These are phyloP conservation scores for Triplophysa bombifrons DNA, from an alignment of 2,797 vertebrate species.

Conservation along the genomic window DNA sequence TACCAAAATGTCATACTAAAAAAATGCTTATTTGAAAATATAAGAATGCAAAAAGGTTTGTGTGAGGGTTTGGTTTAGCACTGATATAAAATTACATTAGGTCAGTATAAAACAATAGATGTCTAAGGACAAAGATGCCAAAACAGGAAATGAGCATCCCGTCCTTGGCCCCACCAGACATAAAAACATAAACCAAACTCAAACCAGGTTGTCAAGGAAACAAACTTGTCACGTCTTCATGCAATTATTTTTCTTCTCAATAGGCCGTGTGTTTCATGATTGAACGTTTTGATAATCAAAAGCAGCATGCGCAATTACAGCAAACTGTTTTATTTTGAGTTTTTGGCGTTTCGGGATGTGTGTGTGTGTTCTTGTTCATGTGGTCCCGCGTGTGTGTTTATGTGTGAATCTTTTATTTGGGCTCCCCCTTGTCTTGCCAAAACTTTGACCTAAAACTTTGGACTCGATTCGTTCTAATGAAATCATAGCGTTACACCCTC, in stretches of 20 bases:
- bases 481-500: conserved; percentile 33
- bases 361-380: background rate
- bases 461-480: conserved; percentile 17
- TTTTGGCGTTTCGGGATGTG: conserved; percentile 6
- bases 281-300: conserved; percentile 28
- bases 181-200: conserved; percentile 3
- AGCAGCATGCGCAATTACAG: conserved; percentile 26
- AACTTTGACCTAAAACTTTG: conserved; percentile 31
- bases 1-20: too few relatives aligned
- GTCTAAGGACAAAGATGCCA: too few relatives aligned
- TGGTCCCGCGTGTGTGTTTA: background rate
- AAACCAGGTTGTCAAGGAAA: conserved; percentile 37
- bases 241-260: conserved; percentile 34
- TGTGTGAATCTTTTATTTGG: conserved; percentile 36
- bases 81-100: too few relatives aligned
- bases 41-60: too few relatives aligned
- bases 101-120: too few relatives aligned
- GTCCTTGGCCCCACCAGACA: conserved; percentile 13
- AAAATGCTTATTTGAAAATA: too few relatives aligned
- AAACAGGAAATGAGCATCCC: conserved; percentile 44
- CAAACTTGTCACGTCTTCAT: conserved; percentile 22
- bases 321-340: conserved; percentile 17
- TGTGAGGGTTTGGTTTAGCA: too few relatives aligned
- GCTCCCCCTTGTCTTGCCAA: conserved; percentile 36
- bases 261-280: conserved; percentile 21